Base-by-base conservation (phyloP, 2,888 invertebrate genomes). In the Drosophila anomelani region DNA sequence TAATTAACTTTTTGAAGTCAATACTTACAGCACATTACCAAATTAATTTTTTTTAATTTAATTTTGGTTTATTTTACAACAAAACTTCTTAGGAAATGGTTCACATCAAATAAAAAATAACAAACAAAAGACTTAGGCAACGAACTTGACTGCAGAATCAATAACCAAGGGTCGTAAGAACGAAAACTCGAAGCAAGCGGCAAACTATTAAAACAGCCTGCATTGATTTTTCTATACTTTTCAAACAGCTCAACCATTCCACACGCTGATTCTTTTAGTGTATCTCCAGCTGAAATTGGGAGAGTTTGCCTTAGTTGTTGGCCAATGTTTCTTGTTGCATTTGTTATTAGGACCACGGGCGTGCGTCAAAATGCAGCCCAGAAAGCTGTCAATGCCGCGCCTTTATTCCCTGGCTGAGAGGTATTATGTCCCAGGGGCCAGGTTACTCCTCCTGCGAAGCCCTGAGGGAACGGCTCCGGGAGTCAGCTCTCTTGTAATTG, bases 401-500 rank as follows among this genome's bases (percentile, higher is more conserved):
- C 89, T 87, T 66, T 64, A 51, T 66, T 36, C 32, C 53, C 51
- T 62, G 55, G 60, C 73, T 73, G 64, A 53, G 68, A 60, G 44
- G 46, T 53, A 67, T 58, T 62, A 34, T 46, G 56, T 66, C 66
- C 57, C 51, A 9, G 54, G 47, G 64, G 63, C 53, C 20, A 49
- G 54, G 46, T 41, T 36, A 57, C 34, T 77, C 64, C 53, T 55
- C n/a, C 57, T 74, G 58, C 46, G 23, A 69, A 5, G 12, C 68
- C 60, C 49, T 23, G 57, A 15, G n/a, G 55, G 60, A 60, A 55
- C 34, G 55, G 85, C 60, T 74, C 74, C 88, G 77, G 84, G 83
- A 85, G 88, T 88, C 81, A 71, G 71, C 81, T 77, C 75, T 81
- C 87, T 69, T 87, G 88, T 81, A 85, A 86, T 85, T 85, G 87